Evolutionary conservation across 2,113 vertebrate species (phyloP), one percentile per base, ranked within the genome.

Genomic region (Pogona vitticeps): DNA sequence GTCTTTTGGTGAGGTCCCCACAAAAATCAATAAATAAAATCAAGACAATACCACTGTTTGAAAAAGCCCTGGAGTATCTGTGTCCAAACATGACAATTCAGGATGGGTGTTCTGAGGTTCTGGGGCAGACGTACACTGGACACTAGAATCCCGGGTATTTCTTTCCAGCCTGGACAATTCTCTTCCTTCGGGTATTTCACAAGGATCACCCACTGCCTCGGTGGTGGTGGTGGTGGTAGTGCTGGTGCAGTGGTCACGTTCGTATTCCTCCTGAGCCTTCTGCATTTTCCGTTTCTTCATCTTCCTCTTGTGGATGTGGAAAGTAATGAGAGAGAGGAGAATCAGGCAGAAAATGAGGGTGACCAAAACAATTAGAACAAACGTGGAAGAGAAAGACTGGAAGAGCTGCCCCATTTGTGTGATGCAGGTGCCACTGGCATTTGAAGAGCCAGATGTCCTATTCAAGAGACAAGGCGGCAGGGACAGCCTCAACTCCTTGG

Each of bases 201-300:
- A 91, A 20, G 83, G 86, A 85, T 82, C 76, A 5, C 85, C 93
- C 0, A 56, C 92, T 59, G 46, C 93, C 21, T 91, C 84, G 33
- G 92, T 85, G 63, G 91, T 93, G 21, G 40, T 93, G 28, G 91
- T 84, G 33, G 92, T 85, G 59, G 91, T 92, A 18, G 91, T 76
- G n/a, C 91, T 86, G 67, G 92, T 96, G 96, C 97, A 97, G 94
- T 98, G 98, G 97, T 99, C 98, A 92, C 98, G 96, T 93, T 99
- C 98, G 0, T 98, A 99, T 77, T 99, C 98, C 95, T 99, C 98
- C 95, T 99, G 98, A 81, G 98, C 98, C 94, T 97, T 97, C 93
- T 97, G 97, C 94, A 99, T 98, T 97, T 99, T 99, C 95, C 98
- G 96, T 76, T 98, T 99, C 95, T 98, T 98, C 95, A 99, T 99